phyloP scores from a whole-genome alignment of 2,888 invertebrate species.

The Eupithecia inturbata region DNA sequence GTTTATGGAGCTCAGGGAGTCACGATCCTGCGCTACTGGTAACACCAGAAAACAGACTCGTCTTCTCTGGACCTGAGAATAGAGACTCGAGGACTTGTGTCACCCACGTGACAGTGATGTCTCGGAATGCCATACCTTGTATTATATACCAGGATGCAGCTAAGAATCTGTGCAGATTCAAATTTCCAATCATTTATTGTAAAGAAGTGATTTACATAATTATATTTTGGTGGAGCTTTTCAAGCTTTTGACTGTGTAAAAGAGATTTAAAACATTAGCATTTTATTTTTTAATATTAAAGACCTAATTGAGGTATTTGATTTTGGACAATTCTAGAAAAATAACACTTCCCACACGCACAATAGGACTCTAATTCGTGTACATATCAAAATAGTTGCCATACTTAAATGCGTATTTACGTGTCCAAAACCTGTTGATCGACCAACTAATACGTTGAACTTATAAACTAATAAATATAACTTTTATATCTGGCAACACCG shows the following conservation, averaged over 20 bases:
- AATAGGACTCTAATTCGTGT: slow-evolving; percentile 16
- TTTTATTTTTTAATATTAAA: not conserved
- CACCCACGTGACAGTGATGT: no score
- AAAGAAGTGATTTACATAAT: no score
- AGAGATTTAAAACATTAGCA: not conserved
- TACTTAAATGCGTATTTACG: slow-evolving; percentile 11
- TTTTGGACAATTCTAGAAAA: slow-evolving; percentile 24
- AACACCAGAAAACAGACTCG: no score
- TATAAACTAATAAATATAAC: not conserved
- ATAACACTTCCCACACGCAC: slow-evolving; percentile 22
- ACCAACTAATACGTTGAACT: not conserved
- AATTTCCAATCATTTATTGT: no score
- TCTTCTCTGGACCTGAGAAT: no score
- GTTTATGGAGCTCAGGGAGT: no score
- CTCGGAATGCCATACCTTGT: no score
- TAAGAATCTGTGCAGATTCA: not conserved
- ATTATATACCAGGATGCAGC: not conserved
- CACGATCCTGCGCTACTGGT: no score
- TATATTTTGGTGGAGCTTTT: not conserved
- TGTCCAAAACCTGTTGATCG: not conserved
- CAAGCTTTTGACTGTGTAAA: slow-evolving; percentile 4
- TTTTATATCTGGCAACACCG: not conserved
- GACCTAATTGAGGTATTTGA: slow-evolving; percentile 25
- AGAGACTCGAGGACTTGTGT: no score
- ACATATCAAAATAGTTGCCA: slow-evolving; percentile 8